Base-by-base conservation (phyloP, 2,797 vertebrate species). In the Holocentrus rufus region DNA sequence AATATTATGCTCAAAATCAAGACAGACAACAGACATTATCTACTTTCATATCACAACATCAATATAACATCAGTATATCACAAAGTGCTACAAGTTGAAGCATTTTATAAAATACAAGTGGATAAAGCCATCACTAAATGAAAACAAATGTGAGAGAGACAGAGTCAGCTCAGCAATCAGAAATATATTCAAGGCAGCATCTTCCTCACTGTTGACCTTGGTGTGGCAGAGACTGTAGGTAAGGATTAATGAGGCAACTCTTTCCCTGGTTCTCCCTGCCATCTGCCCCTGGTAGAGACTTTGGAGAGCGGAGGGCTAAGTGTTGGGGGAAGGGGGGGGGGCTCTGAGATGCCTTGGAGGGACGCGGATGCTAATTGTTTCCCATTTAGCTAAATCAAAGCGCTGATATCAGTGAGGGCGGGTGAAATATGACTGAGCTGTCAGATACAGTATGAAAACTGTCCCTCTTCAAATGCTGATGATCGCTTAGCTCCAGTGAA, bases 321-420 rank as follows among this genome's bases (percentile, higher is more conserved):
- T 7, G 14, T 3, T 0, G 5, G 2, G 36, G 69, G 50, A 72
- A 54, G 2, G 4, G 65, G 39, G 47, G 31, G 56, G 47, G 36
- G 15, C 64, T 46, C 53, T 13, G 80, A 74, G 66, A 79, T 67
- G 80, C 75, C 77, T 85, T 59, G 23, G 58, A 67, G 81, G 64
- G 80, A 85, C 68, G 70, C 80, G 57, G 54, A 64, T 17, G 66
- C 72, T 85, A 90, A 91, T 90, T 85, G 84, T 90, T 91, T 87
- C 84, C 85, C 73, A 82, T 81, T 90, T 88, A 83, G 47, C 13
- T 64, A 75, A 90, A 90, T 89, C 81, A 90, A 90, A 90, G 80
- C 53, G 60, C 71, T 59, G 66, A 47, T 74, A 81, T 84, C 69
- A 55, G 60, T n/a, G 36, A 59, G 17, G 47, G 77, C 27, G 76